A percentile compares a stretch with the other conserved stretches of the same genome.
Conservation (phyloP, 1,140 invertebrate genomes). For the Drosophila funebris region DNA sequence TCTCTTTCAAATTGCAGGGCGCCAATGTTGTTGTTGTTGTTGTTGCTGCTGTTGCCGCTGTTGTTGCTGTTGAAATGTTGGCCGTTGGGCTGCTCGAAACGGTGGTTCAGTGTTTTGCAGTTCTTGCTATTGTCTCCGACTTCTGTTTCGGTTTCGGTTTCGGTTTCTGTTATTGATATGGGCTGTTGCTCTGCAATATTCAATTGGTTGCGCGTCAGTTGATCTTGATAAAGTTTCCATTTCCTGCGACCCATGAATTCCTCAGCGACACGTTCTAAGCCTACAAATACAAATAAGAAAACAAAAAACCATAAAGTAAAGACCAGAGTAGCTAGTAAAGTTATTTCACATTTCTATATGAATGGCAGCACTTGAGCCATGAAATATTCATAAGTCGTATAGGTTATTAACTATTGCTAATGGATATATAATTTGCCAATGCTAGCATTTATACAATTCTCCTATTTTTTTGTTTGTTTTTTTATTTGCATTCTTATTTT, state of each 20-base stretch:
- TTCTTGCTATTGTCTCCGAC: constrained; percentile 43
- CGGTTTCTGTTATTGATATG: constrained; percentile 60
- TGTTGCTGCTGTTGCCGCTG: constrained; percentile 23
- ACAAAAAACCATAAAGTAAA: no score
- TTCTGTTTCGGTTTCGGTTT: constrained; percentile 52
- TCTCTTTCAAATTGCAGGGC: constrained; percentile 53
- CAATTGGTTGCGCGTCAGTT: constrained; percentile 84
- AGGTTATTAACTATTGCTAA: constrained; percentile 29
- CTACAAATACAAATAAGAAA: constrained; percentile 84
- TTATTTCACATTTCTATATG: neutral
- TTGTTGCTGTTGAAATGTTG: constrained; percentile 35
- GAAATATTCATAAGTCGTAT: constrained; percentile 28
- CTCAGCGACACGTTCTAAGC: constrained; percentile 97
- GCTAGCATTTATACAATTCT: constrained; percentile 51
- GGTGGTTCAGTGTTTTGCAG: constrained; percentile 61
- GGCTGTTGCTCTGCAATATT: constrained; percentile 77
- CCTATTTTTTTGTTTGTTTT: constrained; percentile 26
- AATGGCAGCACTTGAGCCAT: constrained; percentile 13
- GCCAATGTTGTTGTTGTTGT: constrained; percentile 36
- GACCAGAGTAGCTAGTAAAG: neutral
- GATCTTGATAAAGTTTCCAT: constrained; percentile 96
- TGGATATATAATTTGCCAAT: constrained; percentile 50
- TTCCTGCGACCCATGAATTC: constrained; percentile 97
- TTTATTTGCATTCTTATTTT: neutral
- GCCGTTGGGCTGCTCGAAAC: constrained; percentile 59